Base-by-base conservation (phyloP, 2,888 invertebrate genomes). In the Artemia sinica region DNA sequence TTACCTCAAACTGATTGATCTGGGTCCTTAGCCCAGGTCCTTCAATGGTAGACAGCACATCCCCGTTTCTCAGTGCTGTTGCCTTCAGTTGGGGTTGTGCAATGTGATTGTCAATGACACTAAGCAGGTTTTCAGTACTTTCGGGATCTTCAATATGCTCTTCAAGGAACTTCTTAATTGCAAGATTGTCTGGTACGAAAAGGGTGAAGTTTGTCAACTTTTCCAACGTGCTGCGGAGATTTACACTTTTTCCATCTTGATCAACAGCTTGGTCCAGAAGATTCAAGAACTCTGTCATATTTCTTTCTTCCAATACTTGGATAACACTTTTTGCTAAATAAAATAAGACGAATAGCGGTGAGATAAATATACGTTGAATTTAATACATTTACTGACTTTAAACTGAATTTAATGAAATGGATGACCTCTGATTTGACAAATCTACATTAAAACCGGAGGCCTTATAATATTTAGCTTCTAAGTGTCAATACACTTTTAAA, bases 71-170 rank as follows among this genome's bases (percentile, higher is more conserved):
- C 28, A 28, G 4, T 28, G 28, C 28, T 28, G 28, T 28, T 28
- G 28, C 28, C 28, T 28, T 79, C 66, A 81, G 76, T 75, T 82
- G 79, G n/a, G 83, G 83, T 67, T 79, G 77, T 9, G 81, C 78
- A 18, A 84, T 81, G 74, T 87, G 86, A 74, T 84, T 85, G 71
- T 81, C 77, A n/a, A 86, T 78, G 71, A 85, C 78, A n/a, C 83
- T 80, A 68, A 79, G 76, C 50, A 86, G 76, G 71, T 82, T 81
- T 49, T 79, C 77, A 41, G 75, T 74, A 72, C 81, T 77, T 13
- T 76, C 76, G 69, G 76, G 76, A 50, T 81, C 74, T 65, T 77
- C 75, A 7, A 78, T 75, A 50, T 71, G 58, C 52, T 73, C 70
- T 2, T 73, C 73, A 1, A 72, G 72, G 10, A 75, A 69, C 69